A percentile compares a stretch with the other conserved stretches of the same genome.
Conservation (phyloP, 2,797 vertebrate genomes). For the Premnoplex brunnescens region DNA sequence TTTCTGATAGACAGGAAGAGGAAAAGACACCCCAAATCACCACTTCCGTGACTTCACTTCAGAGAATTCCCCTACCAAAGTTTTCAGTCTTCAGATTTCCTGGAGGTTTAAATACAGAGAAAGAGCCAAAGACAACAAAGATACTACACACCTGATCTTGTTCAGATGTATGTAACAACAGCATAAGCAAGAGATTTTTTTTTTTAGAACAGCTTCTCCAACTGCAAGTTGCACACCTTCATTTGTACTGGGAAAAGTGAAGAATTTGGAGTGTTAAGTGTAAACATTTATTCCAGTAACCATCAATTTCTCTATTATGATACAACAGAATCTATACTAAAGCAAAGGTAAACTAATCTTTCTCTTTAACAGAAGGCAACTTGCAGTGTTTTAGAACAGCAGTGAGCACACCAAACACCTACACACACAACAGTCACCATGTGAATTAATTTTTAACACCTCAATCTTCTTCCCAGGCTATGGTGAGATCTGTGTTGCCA, state of each 20-base stretch:
- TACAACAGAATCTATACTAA: not conserved
- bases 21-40: not conserved
- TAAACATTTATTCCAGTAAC: not conserved
- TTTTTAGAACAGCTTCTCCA: not conserved
- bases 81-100: not conserved
- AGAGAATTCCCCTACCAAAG: not conserved
- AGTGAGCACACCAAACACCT: accelerated
- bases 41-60: not conserved
- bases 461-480: not conserved
- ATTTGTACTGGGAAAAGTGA: not conserved
- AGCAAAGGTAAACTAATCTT: not conserved
- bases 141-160: not conserved
- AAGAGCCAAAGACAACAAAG: not conserved
- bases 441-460: not conserved
- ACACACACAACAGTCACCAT: not conserved
- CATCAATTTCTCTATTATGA: not conserved
- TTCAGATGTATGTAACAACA: not conserved
- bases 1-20: not conserved
- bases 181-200: not conserved
- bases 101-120: not conserved
- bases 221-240: not conserved
- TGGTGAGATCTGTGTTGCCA: not conserved
- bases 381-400: not conserved
- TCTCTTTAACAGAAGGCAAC: not conserved
- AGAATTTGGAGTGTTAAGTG: not conserved